These are phyloP conservation scores for Xiphydria camelus DNA, from an alignment of 2,888 invertebrate genomes.

Conservation along the genomic window DNA sequence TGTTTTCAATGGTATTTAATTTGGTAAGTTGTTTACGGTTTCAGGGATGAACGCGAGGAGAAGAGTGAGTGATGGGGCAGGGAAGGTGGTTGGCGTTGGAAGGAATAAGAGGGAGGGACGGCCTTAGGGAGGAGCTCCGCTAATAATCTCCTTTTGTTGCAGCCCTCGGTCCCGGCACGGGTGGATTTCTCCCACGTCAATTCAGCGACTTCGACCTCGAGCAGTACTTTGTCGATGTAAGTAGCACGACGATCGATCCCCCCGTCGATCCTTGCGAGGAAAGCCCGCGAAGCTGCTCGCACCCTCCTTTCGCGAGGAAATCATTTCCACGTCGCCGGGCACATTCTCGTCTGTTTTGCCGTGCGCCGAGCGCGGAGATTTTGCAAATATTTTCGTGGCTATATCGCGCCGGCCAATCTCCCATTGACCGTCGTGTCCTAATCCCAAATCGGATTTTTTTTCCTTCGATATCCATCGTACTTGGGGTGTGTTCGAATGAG, in stretches of 20 bases:
- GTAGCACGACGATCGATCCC: conserved; percentile 25
- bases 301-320: too few relatives aligned
- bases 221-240: conserved; percentile 55
- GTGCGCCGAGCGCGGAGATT: too few relatives aligned
- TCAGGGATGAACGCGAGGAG: background rate
- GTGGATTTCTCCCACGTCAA: conserved; percentile 38
- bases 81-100: background rate
- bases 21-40: conserved; percentile 3
- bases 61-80: background rate
- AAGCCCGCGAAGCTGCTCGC: background rate
- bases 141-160: conserved; percentile 23
- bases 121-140: background rate
- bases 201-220: conserved; percentile 52
- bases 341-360: too few relatives aligned
- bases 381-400: too few relatives aligned
- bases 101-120: background rate
- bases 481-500: too few relatives aligned
- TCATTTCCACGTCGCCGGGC: too few relatives aligned
- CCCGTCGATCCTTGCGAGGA: background rate
- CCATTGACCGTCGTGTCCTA: too few relatives aligned
- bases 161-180: conserved; percentile 44
- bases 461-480: too few relatives aligned
- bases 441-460: too few relatives aligned
- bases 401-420: too few relatives aligned
- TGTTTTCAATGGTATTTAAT: conserved; percentile 3